Conservation (phyloP, 1,140 invertebrate species). For the Aphelinus certus region DNA sequence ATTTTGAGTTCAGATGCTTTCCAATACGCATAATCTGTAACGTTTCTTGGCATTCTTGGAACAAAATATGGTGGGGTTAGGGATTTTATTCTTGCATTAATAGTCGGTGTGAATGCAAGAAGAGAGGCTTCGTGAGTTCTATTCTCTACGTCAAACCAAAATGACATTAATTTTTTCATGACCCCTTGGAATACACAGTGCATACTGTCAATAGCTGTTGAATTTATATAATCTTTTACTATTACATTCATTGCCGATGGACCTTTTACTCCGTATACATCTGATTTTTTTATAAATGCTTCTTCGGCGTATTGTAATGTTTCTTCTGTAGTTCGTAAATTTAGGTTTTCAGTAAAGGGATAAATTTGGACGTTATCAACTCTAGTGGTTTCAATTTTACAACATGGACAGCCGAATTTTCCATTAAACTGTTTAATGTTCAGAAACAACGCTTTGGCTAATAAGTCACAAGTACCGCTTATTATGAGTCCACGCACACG, state of each 20-base stretch:
- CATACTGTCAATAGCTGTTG: conserved; percentile 25
- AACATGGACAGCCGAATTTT: conserved; percentile 22
- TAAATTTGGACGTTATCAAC: conserved; percentile 20
- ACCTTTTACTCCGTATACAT: neutral
- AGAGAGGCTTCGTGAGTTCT: conserved; percentile 1
- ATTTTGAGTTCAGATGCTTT: conserved; percentile 35
- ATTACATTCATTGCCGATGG: neutral
- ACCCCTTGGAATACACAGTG: conserved; percentile 5
- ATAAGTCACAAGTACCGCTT: conserved; percentile 32
- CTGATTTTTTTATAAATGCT: neutral
- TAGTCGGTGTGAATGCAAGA: neutral
- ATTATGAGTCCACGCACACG: conserved; percentile 5
- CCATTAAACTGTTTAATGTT: conserved; percentile 31
- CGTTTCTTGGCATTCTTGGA: conserved; percentile 18
- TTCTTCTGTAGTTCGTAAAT: conserved; percentile 37
- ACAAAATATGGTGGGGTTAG: conserved; percentile 34
- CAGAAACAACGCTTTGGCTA: conserved; percentile 27
- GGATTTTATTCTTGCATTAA: conserved; percentile 12
- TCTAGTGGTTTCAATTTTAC: neutral
- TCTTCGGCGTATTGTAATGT: neutral
- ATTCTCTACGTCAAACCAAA: conserved; percentile 25
- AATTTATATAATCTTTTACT: conserved; percentile 13
- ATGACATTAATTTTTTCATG: conserved; percentile 19
- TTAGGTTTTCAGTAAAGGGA: conserved; percentile 4
- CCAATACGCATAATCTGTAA: conserved; percentile 30